Conservation (phyloP, 2,888 invertebrate genomes). For the Lissocephala sabroskyi region DNA sequence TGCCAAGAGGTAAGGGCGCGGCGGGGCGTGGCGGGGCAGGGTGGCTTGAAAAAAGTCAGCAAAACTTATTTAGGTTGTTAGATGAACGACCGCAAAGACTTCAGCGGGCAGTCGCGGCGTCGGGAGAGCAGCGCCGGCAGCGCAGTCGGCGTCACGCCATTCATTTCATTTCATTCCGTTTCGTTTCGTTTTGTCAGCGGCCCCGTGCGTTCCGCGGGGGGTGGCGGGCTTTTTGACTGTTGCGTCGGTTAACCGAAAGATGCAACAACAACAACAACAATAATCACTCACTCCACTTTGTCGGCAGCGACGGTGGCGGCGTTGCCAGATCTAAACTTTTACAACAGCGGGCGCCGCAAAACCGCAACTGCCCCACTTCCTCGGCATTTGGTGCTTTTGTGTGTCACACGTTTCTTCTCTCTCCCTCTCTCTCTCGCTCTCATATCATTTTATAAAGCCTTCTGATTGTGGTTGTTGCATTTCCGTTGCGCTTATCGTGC, state of each 20-base stretch:
- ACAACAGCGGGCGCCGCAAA: background rate
- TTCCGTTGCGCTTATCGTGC: constrained; percentile 36
- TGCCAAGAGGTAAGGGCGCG: constrained; percentile 16
- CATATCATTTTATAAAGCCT: constrained; percentile 3
- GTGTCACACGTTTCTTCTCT: constrained; percentile 23
- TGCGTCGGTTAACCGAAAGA: constrained; percentile 23
- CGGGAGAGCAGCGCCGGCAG: no score
- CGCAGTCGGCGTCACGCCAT: no score
- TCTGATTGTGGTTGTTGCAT: constrained; percentile 21
- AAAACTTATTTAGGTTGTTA: constrained; percentile 51
- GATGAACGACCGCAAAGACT: constrained; percentile 48
- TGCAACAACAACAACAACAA: constrained; percentile 12
- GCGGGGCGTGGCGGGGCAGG: no score
- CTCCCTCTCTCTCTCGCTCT: background rate
- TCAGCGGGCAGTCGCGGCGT: background rate
- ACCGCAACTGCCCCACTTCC: background rate
- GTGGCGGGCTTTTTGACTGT: constrained; percentile 19
- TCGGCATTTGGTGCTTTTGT: constrained; percentile 21
- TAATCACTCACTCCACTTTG: constrained; percentile 23
- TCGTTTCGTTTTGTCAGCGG: background rate
- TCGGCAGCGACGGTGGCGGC: constrained; percentile 3
- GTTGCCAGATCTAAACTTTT: background rate
- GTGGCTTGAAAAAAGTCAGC: constrained; percentile 38
- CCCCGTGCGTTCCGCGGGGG: background rate
- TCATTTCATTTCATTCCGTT: background rate